Conservation (phyloP, 2,888 invertebrate genomes). For the Sipha maydis region DNA sequence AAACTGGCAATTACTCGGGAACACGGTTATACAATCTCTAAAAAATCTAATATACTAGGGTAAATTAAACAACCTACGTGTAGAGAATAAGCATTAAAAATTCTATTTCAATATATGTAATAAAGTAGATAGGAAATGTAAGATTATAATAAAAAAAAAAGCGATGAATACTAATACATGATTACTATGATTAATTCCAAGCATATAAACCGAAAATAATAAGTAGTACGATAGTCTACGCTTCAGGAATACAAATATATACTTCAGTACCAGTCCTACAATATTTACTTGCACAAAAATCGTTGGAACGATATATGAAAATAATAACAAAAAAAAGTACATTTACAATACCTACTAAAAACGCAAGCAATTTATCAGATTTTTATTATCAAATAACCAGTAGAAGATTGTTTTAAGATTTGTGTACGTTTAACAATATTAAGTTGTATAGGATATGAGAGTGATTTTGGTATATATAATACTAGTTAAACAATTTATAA, state of each 20-base stretch:
- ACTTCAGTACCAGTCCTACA: neutral
- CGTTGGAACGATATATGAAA: neutral
- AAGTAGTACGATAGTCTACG: conserved; percentile 10
- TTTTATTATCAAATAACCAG: neutral
- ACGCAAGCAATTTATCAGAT: conserved; percentile 14
- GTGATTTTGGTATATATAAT: no score
- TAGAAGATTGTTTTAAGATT: neutral
- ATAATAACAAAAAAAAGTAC: conserved; percentile 26
- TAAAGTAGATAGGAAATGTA: conserved; percentile 10
- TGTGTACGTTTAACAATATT: neutral
- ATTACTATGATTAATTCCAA: conserved; percentile 31
- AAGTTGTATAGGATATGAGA: neutral
- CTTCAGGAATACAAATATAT: conserved; percentile 17
- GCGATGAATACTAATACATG: conserved; percentile 14
- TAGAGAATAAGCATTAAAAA: conserved; percentile 34
- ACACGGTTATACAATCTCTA: conserved; percentile 34
- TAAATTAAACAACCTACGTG: conserved; percentile 3
- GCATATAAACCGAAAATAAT: conserved; percentile 43
- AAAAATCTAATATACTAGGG: conserved; percentile 14
- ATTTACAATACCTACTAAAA: conserved; percentile 4
- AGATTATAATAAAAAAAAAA: conserved; percentile 45
- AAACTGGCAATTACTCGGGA: conserved; percentile 27
- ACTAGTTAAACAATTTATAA: neutral
- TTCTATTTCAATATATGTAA: conserved; percentile 23
- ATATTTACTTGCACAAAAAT: conserved; percentile 12